Percentiles rank a stretch among this genome's conserved stretches.
These are phyloP conservation scores for Capra hircus DNA, from an alignment of 2,113 vertebrate genomes.

Conservation along the genomic window DNA sequence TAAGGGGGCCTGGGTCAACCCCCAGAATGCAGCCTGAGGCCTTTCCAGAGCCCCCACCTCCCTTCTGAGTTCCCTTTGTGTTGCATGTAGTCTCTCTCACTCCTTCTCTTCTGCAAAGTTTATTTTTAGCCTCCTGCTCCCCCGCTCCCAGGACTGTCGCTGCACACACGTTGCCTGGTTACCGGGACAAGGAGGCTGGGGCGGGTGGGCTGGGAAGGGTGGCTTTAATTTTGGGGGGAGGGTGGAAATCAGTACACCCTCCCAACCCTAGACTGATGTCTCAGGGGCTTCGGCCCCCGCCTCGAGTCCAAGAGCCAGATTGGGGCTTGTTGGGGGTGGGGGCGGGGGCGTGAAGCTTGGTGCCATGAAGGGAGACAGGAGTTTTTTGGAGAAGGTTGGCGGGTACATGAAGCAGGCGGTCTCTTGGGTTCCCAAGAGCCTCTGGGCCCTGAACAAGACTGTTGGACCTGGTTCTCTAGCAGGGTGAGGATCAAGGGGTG, in stretches of 20 bases:
- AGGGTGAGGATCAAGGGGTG: background rate
- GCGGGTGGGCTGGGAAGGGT: conserved; percentile 84
- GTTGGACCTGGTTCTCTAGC: background rate
- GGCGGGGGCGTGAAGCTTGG: background rate
- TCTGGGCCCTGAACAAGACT: background rate
- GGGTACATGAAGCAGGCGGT: background rate
- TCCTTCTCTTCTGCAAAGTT: conserved; percentile 80
- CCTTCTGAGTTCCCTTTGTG: conserved; percentile 71
- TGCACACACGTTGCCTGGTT: conserved; percentile 76
- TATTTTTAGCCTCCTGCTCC: conserved; percentile 80
- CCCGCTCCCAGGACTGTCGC: conserved; percentile 76
- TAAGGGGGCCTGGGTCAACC: conserved; percentile 40
- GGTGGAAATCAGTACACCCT: conserved; percentile 76
- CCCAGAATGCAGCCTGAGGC: conserved; percentile 44
- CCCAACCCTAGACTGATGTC: conserved; percentile 81
- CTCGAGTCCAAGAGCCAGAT: conserved; percentile 21
- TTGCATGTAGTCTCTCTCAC: conserved; percentile 76
- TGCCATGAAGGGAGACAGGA: background rate
- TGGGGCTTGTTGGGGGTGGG: background rate
- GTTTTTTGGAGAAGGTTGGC: background rate
- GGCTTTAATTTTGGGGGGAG: conserved; percentile 82
- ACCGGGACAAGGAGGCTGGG: conserved; percentile 77
- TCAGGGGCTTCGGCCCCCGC: conserved; percentile 59
- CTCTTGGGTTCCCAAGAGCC: background rate
- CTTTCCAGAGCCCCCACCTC: conserved; percentile 53